Percentiles rank a stretch among this genome's conserved stretches.
These are phyloP conservation scores for Biston betularia DNA, from an alignment of 2,888 invertebrate species.

Conservation along the genomic window DNA sequence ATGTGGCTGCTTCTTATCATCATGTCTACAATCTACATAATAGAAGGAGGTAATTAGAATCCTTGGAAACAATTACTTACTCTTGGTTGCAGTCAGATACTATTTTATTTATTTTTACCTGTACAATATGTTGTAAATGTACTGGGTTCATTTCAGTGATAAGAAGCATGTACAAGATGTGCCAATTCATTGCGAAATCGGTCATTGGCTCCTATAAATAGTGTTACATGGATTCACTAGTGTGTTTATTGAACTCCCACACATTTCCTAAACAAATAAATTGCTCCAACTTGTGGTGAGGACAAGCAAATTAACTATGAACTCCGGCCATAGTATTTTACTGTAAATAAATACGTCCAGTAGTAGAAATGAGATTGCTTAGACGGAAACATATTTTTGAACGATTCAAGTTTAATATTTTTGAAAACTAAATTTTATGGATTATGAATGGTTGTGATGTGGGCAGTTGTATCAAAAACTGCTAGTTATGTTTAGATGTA, in stretches of 20 bases:
- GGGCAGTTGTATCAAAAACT: conserved; percentile 51
- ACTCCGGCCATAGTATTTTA: conserved; percentile 36
- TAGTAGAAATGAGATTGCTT: conserved; percentile 53
- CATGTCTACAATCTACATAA: no score
- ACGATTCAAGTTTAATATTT: conserved; percentile 57
- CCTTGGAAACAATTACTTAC: no score
- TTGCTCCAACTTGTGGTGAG: not conserved
- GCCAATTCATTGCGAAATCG: conserved; percentile 19
- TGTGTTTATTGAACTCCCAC: not conserved
- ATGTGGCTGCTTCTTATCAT: not conserved
- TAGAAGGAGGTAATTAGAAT: no score
- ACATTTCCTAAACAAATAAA: not conserved
- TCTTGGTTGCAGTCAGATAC: not conserved
- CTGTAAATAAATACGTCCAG: conserved; percentile 64
- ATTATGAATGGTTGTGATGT: conserved; percentile 81
- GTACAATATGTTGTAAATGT: not conserved
- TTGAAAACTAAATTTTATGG: conserved; percentile 67
- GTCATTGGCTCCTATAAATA: conserved; percentile 5
- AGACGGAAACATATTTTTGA: conserved; percentile 58
- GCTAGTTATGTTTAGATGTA: conserved; percentile 34
- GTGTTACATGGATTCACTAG: not conserved
- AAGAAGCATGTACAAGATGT: conserved; percentile 5
- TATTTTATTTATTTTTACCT: not conserved
- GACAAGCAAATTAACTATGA: not conserved
- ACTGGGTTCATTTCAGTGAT: not conserved